Conservation (phyloP, 92 coral and sea anemone species). For the Bergia puertoricense region DNA sequence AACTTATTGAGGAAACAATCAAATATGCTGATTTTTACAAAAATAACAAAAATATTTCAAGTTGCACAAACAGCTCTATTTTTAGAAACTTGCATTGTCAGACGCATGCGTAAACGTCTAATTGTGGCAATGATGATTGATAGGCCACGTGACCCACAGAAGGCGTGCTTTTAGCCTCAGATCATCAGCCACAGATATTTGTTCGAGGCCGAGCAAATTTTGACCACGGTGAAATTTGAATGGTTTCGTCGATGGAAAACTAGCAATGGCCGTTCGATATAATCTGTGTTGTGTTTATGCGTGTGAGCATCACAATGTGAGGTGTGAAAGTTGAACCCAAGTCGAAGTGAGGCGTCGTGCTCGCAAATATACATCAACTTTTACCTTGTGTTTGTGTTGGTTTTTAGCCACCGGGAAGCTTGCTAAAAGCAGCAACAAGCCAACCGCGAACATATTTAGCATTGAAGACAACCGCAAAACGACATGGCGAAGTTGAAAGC, state of each 20-base stretch:
- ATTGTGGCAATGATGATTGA: slow-evolving; percentile 46
- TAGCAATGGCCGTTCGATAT: slow-evolving; percentile 9
- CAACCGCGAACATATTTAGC: slow-evolving; percentile 41
- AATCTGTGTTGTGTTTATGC: background rate
- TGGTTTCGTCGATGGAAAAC: slow-evolving; percentile 36
- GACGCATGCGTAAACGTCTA: slow-evolving; percentile 61
- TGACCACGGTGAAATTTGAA: slow-evolving; percentile 34
- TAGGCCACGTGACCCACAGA: slow-evolving; percentile 64
- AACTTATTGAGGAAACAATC: too few species aligned
- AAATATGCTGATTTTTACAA: too few species aligned
- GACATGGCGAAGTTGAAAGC: slow-evolving; percentile 44
- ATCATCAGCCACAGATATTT: slow-evolving; percentile 52
- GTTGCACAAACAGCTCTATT: slow-evolving; percentile 23
- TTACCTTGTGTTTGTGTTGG: slow-evolving; percentile 33
- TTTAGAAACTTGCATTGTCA: slow-evolving; percentile 34
- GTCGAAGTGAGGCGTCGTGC: slow-evolving; percentile 35
- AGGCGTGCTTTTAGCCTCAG: slow-evolving; percentile 64
- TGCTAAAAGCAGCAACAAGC: slow-evolving; percentile 36
- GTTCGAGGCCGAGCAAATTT: slow-evolving; percentile 41
- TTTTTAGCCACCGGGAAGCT: slow-evolving; percentile 42
- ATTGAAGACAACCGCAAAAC: slow-evolving; percentile 49
- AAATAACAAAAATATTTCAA: too few species aligned
- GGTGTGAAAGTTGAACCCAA: slow-evolving; percentile 30
- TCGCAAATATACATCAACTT: slow-evolving; percentile 3
- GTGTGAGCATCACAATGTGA: slow-evolving; percentile 17